Evolutionary conservation across 2,113 vertebrate species (phyloP).

Genomic region (Colaptes auratus): DNA sequence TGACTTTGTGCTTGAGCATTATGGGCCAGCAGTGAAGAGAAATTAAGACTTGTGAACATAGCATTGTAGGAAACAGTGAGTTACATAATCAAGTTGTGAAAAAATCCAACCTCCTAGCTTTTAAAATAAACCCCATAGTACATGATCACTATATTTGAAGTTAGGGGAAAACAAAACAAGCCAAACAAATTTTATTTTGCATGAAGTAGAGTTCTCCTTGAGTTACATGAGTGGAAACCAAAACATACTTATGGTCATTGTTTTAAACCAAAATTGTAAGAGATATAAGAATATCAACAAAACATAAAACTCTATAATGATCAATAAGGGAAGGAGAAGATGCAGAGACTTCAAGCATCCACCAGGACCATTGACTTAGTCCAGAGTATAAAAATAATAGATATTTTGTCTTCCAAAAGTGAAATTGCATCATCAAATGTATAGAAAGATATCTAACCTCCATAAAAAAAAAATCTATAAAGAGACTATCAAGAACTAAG

Average conservation of each 20-base stretch:
- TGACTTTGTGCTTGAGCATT: neutral
- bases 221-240: neutral
- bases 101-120: too few relatives aligned
- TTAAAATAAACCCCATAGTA: neutral
- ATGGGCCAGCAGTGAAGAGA: neutral
- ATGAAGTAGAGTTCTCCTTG: neutral
- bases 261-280: neutral
- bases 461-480: neutral
- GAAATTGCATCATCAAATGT: neutral
- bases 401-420: neutral
- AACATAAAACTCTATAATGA: neutral
- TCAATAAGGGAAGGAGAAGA: neutral
- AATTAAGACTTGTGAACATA: neutral
- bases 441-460: neutral
- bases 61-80: rapidly evolving
- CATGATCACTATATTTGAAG: rapidly evolving
- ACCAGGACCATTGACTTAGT: neutral
- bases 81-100: too few relatives aligned
- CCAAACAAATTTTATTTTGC: neutral
- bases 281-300: neutral
- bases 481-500: neutral
- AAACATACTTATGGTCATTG: neutral
- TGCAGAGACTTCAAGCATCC: neutral
- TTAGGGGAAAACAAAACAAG: neutral
- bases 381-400: neutral